Base-by-base conservation (phyloP, 2,888 invertebrate genomes). In the Torymus auratus region DNA sequence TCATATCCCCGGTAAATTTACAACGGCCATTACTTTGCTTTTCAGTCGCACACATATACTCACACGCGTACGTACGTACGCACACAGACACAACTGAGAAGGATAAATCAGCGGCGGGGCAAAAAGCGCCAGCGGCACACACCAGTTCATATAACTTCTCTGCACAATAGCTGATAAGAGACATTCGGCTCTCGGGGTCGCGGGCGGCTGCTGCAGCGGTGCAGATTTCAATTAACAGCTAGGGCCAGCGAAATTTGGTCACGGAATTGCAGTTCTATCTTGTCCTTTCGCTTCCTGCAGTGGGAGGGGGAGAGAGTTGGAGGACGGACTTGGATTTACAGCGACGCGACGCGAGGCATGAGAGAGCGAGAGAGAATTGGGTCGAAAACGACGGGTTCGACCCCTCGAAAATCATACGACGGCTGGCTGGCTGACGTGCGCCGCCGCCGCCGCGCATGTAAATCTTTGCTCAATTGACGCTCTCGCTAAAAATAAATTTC, bases 181-280 rank as follows among this genome's bases (percentile, higher is more conserved):
- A 60, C 68, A 17, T 62, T 61, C 65, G 41, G 52, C 52, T 23
- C 17, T 15, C 23, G 67, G 17, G 15, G 56, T 15, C 41, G 50
- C 61, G 14, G n/a, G 53, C 12, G 20, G 13, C 4, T 28, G 20
- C 58, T 64, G 61, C 65, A 72, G 62, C 62, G 52, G 68, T 74
- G 79, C 70, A 70, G 73, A 82, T 80, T 82, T 82, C 82, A 82
- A 82, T 82, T 82, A 82, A 82, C 82, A 80, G 77, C 73, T 77
- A 73, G 41, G 41, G 73, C 76, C 79, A 73, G 77, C 65, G 77
- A 77, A 82, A 82, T 82, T 79, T 76, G 78, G 82, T 75, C 74
- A 76, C 73, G 72, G 82, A 76, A 82, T 82, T 79, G 82, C 79
- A 82, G 77, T 76, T 80, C 77, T 62, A 80, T 82, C 76, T 77